Base-by-base conservation (phyloP, 1,140 invertebrate genomes). In the Argopecten irradians region DNA sequence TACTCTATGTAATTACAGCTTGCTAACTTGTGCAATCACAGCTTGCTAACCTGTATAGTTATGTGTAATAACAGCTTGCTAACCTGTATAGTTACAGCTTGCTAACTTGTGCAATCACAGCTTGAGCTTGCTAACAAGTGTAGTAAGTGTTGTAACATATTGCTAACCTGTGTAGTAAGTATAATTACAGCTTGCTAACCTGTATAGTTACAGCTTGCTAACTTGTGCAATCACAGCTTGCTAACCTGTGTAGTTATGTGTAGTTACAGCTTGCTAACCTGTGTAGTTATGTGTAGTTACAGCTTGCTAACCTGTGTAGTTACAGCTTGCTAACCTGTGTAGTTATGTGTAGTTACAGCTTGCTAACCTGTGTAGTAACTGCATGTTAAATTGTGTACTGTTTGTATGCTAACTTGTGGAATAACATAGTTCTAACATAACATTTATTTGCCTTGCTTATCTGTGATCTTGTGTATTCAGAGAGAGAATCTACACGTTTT, bases 381-480 rank as follows among this genome's bases (percentile, higher is more conserved):
- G 36, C 5, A 13, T 39, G 13, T 13, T 39, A 39, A 71, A 22
- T 71, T 71, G 55, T 71, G 22, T 28, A 71, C 1, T 71, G n/a
- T 28, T n/a, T n/a, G 55, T 28, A 5, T 71, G 22, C 55, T 71
- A 28, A 71, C 11, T n/a, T 71, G 28, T 16, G n/a, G 7, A 28
- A 71, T n/a, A n/a, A n/a, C n/a, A n/a, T n/a, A n/a, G n/a, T n/a
- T n/a, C n/a, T n/a, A n/a, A n/a, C n/a, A n/a, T n/a, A n/a, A n/a
- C n/a, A n/a, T n/a, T n/a, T n/a, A n/a, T 71, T 71, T 71, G 55
- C 55, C 55, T 71, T 71, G 55, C 55, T 1, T 71, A 71, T 71
- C 55, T 71, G 55, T 71, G 55, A 71, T 71, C n/a, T n/a, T 71
- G 5, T 71, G n/a, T 28, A 71, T 71, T 46, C 43, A 16, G 14